Conservation (phyloP, 2,888 invertebrate species). For the Pristionchus arcanus region DNA sequence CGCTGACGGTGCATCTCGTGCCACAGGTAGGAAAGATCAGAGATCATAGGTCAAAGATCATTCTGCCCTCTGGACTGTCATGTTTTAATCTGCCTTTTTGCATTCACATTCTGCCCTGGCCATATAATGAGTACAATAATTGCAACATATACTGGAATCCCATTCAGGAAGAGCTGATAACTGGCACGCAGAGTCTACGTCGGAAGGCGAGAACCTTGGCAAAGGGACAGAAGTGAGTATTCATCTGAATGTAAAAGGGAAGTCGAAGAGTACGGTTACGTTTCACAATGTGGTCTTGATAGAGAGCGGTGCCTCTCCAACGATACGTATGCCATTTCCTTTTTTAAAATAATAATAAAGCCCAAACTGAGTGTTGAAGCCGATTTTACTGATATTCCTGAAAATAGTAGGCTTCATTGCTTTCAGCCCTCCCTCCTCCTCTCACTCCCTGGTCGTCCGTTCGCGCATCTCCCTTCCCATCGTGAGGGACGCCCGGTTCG, state of each 20-base stretch:
- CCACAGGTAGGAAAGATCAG: neutral
- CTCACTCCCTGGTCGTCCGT: slow-evolving; percentile 58
- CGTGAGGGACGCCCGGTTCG: slow-evolving; percentile 63
- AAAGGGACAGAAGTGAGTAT: slow-evolving; percentile 24
- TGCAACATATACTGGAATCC: too few species aligned
- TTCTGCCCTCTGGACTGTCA: too few species aligned
- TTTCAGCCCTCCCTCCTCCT: neutral
- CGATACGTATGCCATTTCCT: too few species aligned
- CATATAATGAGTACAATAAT: too few species aligned
- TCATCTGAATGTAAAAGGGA: neutral
- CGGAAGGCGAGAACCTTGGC: slow-evolving; percentile 48
- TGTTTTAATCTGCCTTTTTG: too few species aligned
- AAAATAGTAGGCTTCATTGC: neutral
- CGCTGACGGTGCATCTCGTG: slow-evolving; percentile 78
- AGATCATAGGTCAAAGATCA: too few species aligned
- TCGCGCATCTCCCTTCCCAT: slow-evolving; percentile 62
- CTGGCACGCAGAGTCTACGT: slow-evolving; percentile 39
- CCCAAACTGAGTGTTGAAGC: too few species aligned
- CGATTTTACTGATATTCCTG: too few species aligned
- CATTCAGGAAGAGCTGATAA: slow-evolving; percentile 32
- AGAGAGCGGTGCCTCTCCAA: neutral
- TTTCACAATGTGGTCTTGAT: neutral
- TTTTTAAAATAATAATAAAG: too few species aligned
- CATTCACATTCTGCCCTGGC: too few species aligned
- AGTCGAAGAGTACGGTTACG: neutral